These are phyloP conservation scores for Drosophila sp. DNA, from an alignment of 1,140 invertebrate species.

Conservation along the genomic window DNA sequence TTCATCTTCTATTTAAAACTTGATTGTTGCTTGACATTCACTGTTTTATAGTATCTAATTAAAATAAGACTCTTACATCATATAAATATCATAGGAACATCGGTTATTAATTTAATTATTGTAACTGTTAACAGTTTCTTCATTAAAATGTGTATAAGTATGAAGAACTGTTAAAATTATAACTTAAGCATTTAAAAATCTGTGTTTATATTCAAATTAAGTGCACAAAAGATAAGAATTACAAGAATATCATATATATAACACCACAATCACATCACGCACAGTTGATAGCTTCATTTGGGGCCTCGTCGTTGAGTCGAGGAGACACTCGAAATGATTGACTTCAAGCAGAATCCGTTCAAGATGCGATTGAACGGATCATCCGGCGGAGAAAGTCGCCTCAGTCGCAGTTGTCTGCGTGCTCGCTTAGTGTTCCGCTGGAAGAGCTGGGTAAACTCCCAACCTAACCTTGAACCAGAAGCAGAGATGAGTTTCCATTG, in stretches of 20 bases:
- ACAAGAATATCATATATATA: too few relatives aligned
- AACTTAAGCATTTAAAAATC: neutral
- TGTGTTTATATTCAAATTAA: neutral
- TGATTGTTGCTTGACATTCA: too few relatives aligned
- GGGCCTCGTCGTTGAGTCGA: slow-evolving; percentile 45
- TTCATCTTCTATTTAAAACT: too few relatives aligned
- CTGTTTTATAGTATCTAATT: too few relatives aligned
- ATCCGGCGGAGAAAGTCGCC: slow-evolving; percentile 61
- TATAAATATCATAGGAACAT: too few relatives aligned
- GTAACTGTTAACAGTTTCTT: too few relatives aligned
- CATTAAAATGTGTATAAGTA: too few relatives aligned
- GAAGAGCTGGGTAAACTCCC: slow-evolving; percentile 80
- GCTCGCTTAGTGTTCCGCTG: slow-evolving; percentile 81
- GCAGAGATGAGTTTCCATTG: neutral
- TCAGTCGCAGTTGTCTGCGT: slow-evolving; percentile 73
- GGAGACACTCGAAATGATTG: slow-evolving; percentile 67
- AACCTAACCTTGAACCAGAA: neutral
- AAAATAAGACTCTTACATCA: too few relatives aligned
- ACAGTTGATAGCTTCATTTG: slow-evolving; percentile 50
- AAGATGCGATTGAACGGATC: slow-evolving; percentile 76
- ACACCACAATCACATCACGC: neutral
- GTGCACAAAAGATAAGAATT: slow-evolving; percentile 1
- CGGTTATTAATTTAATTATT: too few relatives aligned
- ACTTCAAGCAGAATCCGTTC: slow-evolving; percentile 83
- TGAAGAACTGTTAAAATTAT: too few relatives aligned